Conservation (phyloP, 2,888 invertebrate species). For the Diarsia rubi region DNA sequence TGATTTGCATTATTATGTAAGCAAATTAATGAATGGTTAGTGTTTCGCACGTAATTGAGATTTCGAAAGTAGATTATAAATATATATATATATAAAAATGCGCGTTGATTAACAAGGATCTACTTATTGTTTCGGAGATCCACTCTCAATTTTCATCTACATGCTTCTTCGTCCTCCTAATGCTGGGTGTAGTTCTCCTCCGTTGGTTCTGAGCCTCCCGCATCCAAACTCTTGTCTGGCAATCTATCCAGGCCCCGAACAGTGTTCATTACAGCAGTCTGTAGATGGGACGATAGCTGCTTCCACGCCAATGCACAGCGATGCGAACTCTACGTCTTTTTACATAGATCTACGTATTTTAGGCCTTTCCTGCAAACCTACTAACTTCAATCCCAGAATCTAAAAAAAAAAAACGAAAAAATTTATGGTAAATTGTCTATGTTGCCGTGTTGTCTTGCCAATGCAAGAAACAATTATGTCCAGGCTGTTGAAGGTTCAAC, state of each 20-base stretch:
- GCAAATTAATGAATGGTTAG: conserved; percentile 40
- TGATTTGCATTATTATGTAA: conserved; percentile 62
- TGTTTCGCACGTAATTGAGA: conserved; percentile 43
- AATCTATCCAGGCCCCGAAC: not conserved
- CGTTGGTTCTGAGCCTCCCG: not conserved
- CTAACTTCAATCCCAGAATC: no score
- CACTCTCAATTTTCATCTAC: not conserved
- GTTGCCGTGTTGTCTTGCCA: no score
- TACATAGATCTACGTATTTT: no score
- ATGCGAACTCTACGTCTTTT: no score
- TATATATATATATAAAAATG: no score
- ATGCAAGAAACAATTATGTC: no score
- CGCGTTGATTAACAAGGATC: not conserved
- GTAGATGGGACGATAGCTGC: not conserved
- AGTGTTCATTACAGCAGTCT: not conserved
- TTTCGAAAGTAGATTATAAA: conserved; percentile 10
- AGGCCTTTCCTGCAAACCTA: no score
- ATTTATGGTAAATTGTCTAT: no score
- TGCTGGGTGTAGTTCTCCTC: not conserved
- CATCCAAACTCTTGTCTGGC: not conserved
- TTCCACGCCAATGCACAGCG: no score
- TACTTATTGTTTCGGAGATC: not conserved
- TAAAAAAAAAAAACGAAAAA: no score
- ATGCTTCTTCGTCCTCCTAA: not conserved
- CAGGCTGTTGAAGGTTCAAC: no score